phyloP scores from a whole-genome alignment of 2,888 invertebrate species.

The Drosophila monieri region DNA sequence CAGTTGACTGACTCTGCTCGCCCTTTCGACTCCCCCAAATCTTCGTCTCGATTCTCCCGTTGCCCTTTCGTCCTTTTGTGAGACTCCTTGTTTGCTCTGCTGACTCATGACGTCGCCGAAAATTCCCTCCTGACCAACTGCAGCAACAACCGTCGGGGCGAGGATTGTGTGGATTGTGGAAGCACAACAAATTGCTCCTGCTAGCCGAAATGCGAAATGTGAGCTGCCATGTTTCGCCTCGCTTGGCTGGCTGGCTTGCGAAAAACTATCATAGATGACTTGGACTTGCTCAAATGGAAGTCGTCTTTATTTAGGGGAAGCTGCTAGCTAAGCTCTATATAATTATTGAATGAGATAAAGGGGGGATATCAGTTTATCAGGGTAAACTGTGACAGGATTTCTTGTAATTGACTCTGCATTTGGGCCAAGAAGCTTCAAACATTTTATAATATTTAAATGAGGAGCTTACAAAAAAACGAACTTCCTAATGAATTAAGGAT shows the following conservation, averaged over 20 bases:
- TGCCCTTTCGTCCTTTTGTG: conserved; percentile 28
- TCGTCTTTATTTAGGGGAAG: not conserved
- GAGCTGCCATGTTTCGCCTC: conserved; percentile 71
- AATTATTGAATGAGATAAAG: conserved; percentile 30
- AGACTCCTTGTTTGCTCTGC: conserved; percentile 65
- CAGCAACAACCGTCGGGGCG: conserved; percentile 35
- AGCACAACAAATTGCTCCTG: conserved; percentile 75
- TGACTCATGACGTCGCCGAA: conserved; percentile 74
- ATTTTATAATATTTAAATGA: no score
- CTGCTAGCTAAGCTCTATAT: conserved; percentile 22
- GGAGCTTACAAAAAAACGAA: no score
- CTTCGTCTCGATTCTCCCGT: conserved; percentile 11
- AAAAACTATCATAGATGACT: conserved; percentile 45
- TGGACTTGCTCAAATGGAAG: conserved; percentile 38
- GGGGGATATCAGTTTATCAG: not conserved
- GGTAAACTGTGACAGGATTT: conserved; percentile 1
- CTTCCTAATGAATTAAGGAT: no score
- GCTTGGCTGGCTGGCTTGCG: conserved; percentile 46
- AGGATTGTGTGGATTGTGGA: conserved; percentile 17
- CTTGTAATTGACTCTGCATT: conserved; percentile 17
- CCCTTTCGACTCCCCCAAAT: conserved; percentile 3
- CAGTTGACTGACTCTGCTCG: conserved; percentile 70
- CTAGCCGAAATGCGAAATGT: conserved; percentile 77
- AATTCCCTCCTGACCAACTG: conserved; percentile 66
- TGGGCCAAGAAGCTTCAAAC: no score